Conservation (phyloP, 1,140 invertebrate species). For the Cherax quadricarinatus region DNA sequence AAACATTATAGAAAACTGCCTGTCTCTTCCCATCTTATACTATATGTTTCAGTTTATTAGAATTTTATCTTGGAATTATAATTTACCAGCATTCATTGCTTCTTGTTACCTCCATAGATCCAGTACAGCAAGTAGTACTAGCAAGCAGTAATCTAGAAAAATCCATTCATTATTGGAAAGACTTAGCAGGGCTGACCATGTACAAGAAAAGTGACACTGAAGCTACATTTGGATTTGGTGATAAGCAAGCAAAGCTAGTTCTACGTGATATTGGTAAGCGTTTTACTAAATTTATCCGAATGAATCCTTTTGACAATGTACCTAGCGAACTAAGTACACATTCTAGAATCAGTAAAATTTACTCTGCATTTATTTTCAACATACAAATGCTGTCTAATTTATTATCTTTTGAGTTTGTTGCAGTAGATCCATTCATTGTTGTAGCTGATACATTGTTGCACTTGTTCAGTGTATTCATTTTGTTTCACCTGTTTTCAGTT, state of each 20-base stretch:
- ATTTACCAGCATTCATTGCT: not conserved
- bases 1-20: too few relatives aligned
- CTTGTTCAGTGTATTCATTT: too few relatives aligned
- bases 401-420: too few relatives aligned
- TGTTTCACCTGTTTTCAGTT: too few relatives aligned
- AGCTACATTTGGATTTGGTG: constrained; percentile 45
- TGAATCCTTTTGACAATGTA: not conserved
- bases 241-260: constrained; percentile 46
- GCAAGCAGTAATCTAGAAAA: constrained; percentile 49
- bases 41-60: too few relatives aligned
- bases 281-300: not conserved
- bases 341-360: too few relatives aligned
- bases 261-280: constrained; percentile 47
- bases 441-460: too few relatives aligned
- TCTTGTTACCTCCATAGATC: constrained; percentile 3
- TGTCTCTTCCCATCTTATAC: too few relatives aligned
- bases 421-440: too few relatives aligned
- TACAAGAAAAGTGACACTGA: not conserved
- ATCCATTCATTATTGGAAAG: constrained; percentile 54
- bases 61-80: too few relatives aligned
- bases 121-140: constrained; percentile 56
- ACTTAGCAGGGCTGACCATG: constrained; percentile 48
- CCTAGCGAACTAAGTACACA: not conserved
- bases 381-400: too few relatives aligned
- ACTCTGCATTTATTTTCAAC: too few relatives aligned